Conservation (phyloP, 2,797 vertebrate species). For the Champsocephalus gunnari region DNA sequence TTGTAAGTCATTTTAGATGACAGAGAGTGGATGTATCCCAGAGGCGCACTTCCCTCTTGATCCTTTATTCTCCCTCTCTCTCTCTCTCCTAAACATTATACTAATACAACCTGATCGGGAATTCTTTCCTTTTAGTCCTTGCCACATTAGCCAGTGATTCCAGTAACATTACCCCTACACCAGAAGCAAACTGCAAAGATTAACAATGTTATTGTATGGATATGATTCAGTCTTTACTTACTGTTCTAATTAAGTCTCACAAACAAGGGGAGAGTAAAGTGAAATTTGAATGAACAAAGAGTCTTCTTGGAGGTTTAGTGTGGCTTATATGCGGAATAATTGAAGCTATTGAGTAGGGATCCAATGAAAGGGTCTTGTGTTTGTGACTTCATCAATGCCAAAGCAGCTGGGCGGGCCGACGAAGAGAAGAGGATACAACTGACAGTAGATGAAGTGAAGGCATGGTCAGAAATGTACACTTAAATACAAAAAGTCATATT, state of each 20-base stretch:
- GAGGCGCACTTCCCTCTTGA: conserved; percentile 74
- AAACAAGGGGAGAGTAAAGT: conserved; percentile 15
- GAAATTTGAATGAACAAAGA: conserved; percentile 62
- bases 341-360: conserved; percentile 71
- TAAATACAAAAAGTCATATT: conserved; percentile 7
- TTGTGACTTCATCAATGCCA: conserved; percentile 66
- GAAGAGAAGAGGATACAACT: conserved; percentile 53
- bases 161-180: conserved; percentile 14
- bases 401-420: conserved; percentile 72
- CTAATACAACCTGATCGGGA: conserved; percentile 11
- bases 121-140: conserved; percentile 41
- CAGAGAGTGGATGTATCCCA: conserved; percentile 81
- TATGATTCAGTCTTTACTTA: conserved; percentile 31
- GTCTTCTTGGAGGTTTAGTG: conserved; percentile 53
- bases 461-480: conserved; percentile 60
- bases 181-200: conserved; percentile 28
- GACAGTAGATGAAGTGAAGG: conserved; percentile 55
- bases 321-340: conserved; percentile 71
- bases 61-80: conserved; percentile 59
- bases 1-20: conserved; percentile 85
- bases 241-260: conserved; percentile 35
- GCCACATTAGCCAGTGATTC: conserved; percentile 37
- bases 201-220: conserved; percentile 11
- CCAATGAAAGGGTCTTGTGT: conserved; percentile 77
- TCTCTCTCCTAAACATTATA: conserved; percentile 16